Percentiles rank a stretch among this genome's conserved stretches.
Evolutionary conservation across 2,888 invertebrate genomes (phyloP).

Genomic region (Thymelicus sylvestris): DNA sequence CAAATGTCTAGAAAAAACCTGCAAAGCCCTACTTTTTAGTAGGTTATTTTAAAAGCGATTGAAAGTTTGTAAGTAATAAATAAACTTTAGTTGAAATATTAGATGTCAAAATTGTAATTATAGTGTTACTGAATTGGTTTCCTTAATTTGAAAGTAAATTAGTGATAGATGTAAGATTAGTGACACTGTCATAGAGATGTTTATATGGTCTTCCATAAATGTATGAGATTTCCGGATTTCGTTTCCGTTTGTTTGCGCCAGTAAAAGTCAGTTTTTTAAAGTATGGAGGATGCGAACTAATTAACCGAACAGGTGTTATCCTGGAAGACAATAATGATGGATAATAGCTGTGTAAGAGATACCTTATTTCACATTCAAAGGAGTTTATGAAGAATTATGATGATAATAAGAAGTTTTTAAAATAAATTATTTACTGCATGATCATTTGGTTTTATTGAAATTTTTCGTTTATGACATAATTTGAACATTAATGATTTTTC

Average conservation of each 20-base stretch:
- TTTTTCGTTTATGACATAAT: not conserved
- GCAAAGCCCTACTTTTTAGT: constrained; percentile 29
- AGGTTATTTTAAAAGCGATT: constrained; percentile 32
- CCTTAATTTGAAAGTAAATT: constrained; percentile 20
- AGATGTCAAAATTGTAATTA: constrained; percentile 31
- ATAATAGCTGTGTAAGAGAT: constrained; percentile 75
- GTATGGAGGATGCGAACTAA: constrained; percentile 45
- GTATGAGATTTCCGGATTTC: constrained; percentile 65
- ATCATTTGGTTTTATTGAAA: constrained; percentile 54
- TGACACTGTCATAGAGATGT: constrained; percentile 46
- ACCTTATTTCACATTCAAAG: constrained; percentile 76
- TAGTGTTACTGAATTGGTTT: constrained; percentile 27
- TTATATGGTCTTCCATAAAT: constrained; percentile 78
- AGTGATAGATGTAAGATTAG: constrained; percentile 40
- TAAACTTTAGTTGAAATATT: constrained; percentile 28
- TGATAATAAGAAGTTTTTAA: constrained; percentile 78
- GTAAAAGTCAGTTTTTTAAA: constrained; percentile 50
- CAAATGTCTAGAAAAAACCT: constrained; percentile 37
- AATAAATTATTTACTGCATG: constrained; percentile 83
- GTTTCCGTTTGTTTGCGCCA: constrained; percentile 58
- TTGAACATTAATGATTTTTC: no score
- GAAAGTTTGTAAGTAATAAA: constrained; percentile 29
- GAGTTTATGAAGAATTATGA: constrained; percentile 70
- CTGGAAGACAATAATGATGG: constrained; percentile 83
- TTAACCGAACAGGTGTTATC: constrained; percentile 67